Percentiles rank a stretch among this genome's conserved stretches.
phyloP scores from a whole-genome alignment of 2,888 invertebrate genomes.

The Troides oblongomaculatus region DNA sequence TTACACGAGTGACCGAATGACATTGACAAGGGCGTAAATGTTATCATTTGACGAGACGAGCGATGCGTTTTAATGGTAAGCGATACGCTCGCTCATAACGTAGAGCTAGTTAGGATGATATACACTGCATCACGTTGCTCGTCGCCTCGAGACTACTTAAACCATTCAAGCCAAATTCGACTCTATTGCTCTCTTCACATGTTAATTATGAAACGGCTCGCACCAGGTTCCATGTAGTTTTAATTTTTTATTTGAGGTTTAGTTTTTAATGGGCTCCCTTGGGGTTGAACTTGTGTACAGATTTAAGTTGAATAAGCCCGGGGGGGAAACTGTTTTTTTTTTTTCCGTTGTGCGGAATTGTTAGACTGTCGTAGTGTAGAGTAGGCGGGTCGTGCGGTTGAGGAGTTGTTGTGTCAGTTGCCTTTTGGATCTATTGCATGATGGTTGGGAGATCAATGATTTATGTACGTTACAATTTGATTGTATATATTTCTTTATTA shows the following conservation, averaged over 20 bases:
- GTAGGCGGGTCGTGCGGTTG: conserved; percentile 68
- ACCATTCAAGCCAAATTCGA: conserved; percentile 36
- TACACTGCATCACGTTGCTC: too few relatives aligned
- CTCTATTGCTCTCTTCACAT: conserved; percentile 48
- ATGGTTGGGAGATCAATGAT: neutral
- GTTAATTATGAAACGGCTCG: conserved; percentile 53
- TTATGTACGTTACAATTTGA: neutral
- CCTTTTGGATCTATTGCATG: conserved; percentile 37
- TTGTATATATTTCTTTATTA: neutral
- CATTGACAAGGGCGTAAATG: conserved; percentile 31
- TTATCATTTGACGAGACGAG: conserved; percentile 19
- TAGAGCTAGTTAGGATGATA: too few relatives aligned
- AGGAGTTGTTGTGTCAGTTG: conserved; percentile 56
- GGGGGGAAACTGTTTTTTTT: conserved; percentile 71
- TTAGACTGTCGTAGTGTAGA: conserved; percentile 78
- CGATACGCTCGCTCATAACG: too few relatives aligned
- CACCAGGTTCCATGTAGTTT: conserved; percentile 72
- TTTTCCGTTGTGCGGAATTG: conserved; percentile 79
- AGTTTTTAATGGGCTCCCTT: conserved; percentile 54
- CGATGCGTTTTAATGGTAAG: too few relatives aligned
- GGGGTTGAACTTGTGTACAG: conserved; percentile 54
- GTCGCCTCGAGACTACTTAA: too few relatives aligned
- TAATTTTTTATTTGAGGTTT: conserved; percentile 46
- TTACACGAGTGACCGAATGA: conserved; percentile 5
- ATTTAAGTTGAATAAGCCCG: conserved; percentile 61